These are phyloP conservation scores for Sphaerodactylus townsendi DNA, from an alignment of 2,113 vertebrate genomes.

Conservation along the genomic window DNA sequence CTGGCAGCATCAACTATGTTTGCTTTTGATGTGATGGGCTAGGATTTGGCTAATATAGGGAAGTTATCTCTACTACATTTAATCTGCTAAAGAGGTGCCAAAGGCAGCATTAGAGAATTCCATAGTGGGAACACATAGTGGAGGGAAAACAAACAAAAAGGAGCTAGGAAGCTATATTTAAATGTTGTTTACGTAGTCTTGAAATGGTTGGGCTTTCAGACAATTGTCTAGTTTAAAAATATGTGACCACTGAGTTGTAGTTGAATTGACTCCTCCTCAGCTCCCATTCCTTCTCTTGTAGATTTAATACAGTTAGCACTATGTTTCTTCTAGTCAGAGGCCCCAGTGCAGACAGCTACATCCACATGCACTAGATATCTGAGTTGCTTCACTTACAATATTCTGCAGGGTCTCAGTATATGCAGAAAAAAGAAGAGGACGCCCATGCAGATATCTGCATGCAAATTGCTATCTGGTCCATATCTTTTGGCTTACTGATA, in stretches of 20 bases:
- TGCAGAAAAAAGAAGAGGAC: neutral
- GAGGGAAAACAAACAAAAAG: neutral
- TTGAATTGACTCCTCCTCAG: neutral
- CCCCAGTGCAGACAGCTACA: neutral
- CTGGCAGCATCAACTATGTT: conserved; percentile 49
- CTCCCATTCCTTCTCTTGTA: neutral
- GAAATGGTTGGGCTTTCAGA: conserved; percentile 25
- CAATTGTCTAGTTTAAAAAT: fast-evolving
- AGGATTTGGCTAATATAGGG: conserved; percentile 48
- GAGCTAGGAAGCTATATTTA: neutral
- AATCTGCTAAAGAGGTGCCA: conserved; percentile 51
- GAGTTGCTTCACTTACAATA: neutral
- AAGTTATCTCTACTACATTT: conserved; percentile 64
- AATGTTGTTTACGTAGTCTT: neutral
- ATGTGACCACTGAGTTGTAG: neutral
- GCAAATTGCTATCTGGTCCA: neutral
- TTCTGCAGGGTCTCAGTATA: neutral
- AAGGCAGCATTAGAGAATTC: conserved; percentile 67
- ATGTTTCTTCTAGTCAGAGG: neutral
- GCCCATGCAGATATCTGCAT: neutral
- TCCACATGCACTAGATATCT: neutral
- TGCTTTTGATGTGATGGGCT: conserved; percentile 29
- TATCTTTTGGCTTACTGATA: neutral
- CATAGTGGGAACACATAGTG: conserved; percentile 2
- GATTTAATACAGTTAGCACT: neutral